A percentile compares a stretch with the other conserved stretches of the same genome.
Evolutionary conservation across 2,797 vertebrate species (phyloP).

Genomic region (Salarias fasciatus): DNA sequence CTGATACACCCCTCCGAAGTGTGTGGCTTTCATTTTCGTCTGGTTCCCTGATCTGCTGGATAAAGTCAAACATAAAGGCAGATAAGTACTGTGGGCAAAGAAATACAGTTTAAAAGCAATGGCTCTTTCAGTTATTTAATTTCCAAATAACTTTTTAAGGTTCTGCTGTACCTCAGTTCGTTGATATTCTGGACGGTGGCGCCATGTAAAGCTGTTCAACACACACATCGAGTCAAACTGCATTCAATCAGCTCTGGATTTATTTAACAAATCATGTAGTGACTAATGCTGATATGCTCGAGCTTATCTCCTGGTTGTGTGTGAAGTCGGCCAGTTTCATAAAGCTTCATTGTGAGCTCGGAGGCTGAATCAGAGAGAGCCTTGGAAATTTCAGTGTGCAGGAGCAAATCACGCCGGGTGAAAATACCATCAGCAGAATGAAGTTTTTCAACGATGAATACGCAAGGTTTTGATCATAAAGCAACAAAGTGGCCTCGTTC

Average conservation of each 20-base stretch:
- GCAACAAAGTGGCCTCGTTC: constrained; percentile 6
- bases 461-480: constrained; percentile 28
- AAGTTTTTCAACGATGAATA: constrained; percentile 33
- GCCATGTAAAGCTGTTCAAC: no score
- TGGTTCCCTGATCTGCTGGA: neutral
- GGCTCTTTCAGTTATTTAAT: constrained; percentile 22
- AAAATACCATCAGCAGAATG: constrained; percentile 27
- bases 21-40: neutral
- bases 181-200: no score
- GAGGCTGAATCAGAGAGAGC: constrained; percentile 39
- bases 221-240: constrained; percentile 13
- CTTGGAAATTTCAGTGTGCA: constrained; percentile 29
- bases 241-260: constrained; percentile 14
- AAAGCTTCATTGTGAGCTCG: constrained; percentile 24
- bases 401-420: constrained; percentile 13
- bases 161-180: no score
- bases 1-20: neutral
- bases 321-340: constrained; percentile 32
- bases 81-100: constrained; percentile 3
- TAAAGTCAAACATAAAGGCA: neutral
- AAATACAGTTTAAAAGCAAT: constrained; percentile 15
- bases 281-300: constrained; percentile 33
- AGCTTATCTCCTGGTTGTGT: constrained; percentile 36
- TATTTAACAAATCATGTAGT: constrained; percentile 23
- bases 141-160: constrained; percentile 14